phyloP scores from a whole-genome alignment of 2,113 vertebrate genomes.

The Bambusicola thoracicus region DNA sequence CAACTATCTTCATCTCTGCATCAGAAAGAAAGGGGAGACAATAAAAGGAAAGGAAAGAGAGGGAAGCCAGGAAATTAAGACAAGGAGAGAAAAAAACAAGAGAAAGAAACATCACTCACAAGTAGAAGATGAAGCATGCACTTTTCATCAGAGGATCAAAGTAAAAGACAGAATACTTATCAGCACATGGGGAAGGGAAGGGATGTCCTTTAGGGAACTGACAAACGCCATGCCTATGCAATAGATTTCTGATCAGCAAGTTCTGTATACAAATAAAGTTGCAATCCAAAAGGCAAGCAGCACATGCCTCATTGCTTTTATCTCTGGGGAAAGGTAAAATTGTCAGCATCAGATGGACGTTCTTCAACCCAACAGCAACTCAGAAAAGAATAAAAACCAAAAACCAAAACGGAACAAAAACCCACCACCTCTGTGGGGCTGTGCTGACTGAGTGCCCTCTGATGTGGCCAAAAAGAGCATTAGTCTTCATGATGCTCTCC shows the following conservation, averaged over 20 bases:
- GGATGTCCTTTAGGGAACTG: constrained; percentile 54
- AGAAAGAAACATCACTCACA: constrained; percentile 75
- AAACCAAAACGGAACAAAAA: neutral
- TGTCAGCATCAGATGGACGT: neutral
- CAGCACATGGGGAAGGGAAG: constrained; percentile 65
- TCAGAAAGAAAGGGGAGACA: constrained; percentile 77
- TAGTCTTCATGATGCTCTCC: neutral
- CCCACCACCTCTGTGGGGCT: neutral
- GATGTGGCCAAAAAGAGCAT: neutral
- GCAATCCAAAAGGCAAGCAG: constrained; percentile 43
- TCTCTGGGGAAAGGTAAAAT: constrained; percentile 49
- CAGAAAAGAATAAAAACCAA: neutral
- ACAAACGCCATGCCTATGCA: constrained; percentile 61
- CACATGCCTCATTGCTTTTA: constrained; percentile 42
- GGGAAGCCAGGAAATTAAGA: constrained; percentile 76
- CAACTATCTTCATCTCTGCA: constrained; percentile 88
- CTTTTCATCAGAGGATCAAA: constrained; percentile 76
- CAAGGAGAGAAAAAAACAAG: constrained; percentile 72
- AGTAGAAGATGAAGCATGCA: constrained; percentile 75
- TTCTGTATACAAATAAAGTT: constrained; percentile 52
- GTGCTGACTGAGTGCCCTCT: neutral
- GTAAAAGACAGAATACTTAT: constrained; percentile 72
- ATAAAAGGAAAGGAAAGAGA: constrained; percentile 72
- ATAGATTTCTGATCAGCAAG: constrained; percentile 59
- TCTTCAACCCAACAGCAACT: neutral